phyloP scores from a whole-genome alignment of 2,113 vertebrate species.

The Phyllostomus hastatus region DNA sequence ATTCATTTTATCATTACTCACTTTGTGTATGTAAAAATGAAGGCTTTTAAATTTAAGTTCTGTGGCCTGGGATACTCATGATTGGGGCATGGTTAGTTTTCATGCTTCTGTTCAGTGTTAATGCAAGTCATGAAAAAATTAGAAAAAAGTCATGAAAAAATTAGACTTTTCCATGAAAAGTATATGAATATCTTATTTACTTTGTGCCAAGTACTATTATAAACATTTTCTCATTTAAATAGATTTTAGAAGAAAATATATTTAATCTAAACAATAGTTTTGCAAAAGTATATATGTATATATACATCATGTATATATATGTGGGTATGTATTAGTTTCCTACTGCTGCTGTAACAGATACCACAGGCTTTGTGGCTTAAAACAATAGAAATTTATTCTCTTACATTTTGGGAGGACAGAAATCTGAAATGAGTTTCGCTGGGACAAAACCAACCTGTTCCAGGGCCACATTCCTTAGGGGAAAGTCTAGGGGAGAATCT shows the following conservation, averaged over 20 bases:
- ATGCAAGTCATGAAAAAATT: too few relatives aligned
- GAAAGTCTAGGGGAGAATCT: background rate
- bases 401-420: background rate
- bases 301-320: background rate
- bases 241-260: conserved; percentile 16
- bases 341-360: background rate
- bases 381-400: background rate
- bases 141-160: too few relatives aligned
- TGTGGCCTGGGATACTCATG: background rate
- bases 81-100: conserved; percentile 32
- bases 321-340: background rate
- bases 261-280: conserved; percentile 14
- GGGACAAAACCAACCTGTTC: background rate
- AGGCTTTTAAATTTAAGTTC: conserved; percentile 27
- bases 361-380: background rate
- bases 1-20: conserved; percentile 49
- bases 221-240: conserved; percentile 6
- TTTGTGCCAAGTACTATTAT: background rate
- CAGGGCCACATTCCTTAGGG: background rate
- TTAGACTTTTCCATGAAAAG: too few relatives aligned
- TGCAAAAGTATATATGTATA: background rate
- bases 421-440: conserved; percentile 7
- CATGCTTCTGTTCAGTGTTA: conserved; percentile 9
- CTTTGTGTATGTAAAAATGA: conserved; percentile 9
- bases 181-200: background rate